phyloP scores from a whole-genome alignment of 2,888 invertebrate species.

The Microctonus aethiopoides region DNA sequence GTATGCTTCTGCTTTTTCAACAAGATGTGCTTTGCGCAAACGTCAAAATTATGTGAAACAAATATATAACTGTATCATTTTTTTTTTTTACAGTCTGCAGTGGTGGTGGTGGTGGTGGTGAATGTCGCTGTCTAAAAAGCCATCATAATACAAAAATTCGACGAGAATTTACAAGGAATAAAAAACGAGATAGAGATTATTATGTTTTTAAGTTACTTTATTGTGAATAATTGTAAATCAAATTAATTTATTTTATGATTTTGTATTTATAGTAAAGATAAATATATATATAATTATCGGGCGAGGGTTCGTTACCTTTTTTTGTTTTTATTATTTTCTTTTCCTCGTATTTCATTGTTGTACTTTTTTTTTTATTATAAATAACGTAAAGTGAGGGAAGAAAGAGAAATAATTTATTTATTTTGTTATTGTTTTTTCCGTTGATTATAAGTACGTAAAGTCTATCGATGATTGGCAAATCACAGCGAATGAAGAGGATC shows the following conservation, averaged over 20 bases:
- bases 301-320: too few species aligned
- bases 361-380: neutral
- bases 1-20: slow-evolving; percentile 7
- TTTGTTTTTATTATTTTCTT: neutral
- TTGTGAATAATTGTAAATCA: slow-evolving; percentile 11
- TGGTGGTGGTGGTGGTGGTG: slow-evolving; percentile 51
- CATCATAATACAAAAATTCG: slow-evolving; percentile 49
- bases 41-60: slow-evolving; percentile 47
- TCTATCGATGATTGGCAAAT: slow-evolving; percentile 59
- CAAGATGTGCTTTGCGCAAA: slow-evolving; percentile 50
- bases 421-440: neutral
- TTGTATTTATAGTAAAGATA: neutral
- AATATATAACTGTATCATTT: slow-evolving; percentile 43
- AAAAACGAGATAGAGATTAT: neutral
- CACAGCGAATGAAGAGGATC: slow-evolving; percentile 44
- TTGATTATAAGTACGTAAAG: slow-evolving; percentile 39
- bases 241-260: slow-evolving; percentile 11
- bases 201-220: slow-evolving; percentile 1
- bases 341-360: neutral
- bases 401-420: neutral
- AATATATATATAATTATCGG: neutral
- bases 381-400: neutral
- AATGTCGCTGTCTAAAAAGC: slow-evolving; percentile 41
- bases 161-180: slow-evolving; percentile 1
- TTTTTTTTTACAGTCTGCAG: slow-evolving; percentile 54